phyloP scores from a whole-genome alignment of 2,888 invertebrate genomes.

The Ctena decussata region DNA sequence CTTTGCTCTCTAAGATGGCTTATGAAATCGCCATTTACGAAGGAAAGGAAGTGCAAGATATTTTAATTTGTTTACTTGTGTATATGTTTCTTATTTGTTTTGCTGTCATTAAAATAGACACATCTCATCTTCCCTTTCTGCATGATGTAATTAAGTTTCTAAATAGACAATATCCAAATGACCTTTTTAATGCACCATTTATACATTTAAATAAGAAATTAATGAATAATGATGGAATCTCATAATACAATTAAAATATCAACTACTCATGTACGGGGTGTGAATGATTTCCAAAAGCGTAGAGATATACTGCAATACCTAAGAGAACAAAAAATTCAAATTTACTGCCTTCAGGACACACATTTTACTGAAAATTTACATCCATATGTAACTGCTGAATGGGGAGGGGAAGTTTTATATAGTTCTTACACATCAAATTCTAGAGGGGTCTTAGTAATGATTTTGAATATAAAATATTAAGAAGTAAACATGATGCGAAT shows the following conservation, averaged over 20 bases:
- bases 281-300: background rate
- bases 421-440: constrained; percentile 28
- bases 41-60: no score
- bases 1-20: no score
- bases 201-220: no score
- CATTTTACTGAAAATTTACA: constrained; percentile 16
- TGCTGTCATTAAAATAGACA: no score
- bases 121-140: no score
- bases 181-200: no score
- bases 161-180: no score
- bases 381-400: constrained; percentile 10
- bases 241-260: background rate
- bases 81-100: no score
- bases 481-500: constrained; percentile 1
- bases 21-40: no score
- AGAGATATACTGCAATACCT: constrained; percentile 11
- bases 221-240: background rate
- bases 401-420: constrained; percentile 25
- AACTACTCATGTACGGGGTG: background rate
- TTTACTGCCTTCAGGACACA: constrained; percentile 12
- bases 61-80: no score
- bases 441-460: constrained; percentile 27
- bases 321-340: constrained; percentile 1
- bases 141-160: no score
- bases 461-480: constrained; percentile 5